These are phyloP conservation scores for Pipistrellus pygmaeus DNA, from an alignment of 2,797 vertebrate genomes.

Conservation along the genomic window DNA sequence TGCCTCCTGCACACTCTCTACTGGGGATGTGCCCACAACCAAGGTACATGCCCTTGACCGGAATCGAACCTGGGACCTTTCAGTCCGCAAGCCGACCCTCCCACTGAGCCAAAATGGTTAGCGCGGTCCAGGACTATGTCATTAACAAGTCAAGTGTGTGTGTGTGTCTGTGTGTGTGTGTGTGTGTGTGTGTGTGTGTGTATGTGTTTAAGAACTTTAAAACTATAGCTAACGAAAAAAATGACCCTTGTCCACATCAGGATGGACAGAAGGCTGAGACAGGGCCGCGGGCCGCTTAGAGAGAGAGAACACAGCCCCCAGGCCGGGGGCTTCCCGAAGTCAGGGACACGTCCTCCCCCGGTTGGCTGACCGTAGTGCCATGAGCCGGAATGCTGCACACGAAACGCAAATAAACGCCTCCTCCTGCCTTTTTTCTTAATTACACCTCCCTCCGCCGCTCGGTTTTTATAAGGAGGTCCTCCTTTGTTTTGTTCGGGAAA, in stretches of 20 bases:
- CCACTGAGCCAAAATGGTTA: no score
- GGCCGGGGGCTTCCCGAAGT: not conserved
- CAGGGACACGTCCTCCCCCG: not conserved
- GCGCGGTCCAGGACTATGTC: not conserved
- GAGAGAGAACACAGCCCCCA: not conserved
- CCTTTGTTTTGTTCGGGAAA: slow-evolving; percentile 24
- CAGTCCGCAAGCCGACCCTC: no score
- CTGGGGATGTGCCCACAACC: no score
- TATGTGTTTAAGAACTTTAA: not conserved
- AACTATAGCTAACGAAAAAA: not conserved
- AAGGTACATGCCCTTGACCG: no score
- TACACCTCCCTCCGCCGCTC: slow-evolving; percentile 51
- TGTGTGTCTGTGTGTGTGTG: no score
- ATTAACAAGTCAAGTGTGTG: slow-evolving; percentile 35
- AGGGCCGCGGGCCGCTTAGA: not conserved
- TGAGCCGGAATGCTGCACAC: not conserved
- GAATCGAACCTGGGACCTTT: no score
- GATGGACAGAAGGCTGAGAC: slow-evolving; percentile 30
- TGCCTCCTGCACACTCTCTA: no score
- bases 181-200: no score
- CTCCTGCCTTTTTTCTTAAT: slow-evolving; percentile 67
- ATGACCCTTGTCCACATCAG: slow-evolving; percentile 44
- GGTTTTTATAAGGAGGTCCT: slow-evolving; percentile 61
- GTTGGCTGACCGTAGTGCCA: not conserved
- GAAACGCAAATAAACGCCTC: slow-evolving; percentile 64